Conservation (phyloP, 2,888 invertebrate species). For the Lottia gigantea region DNA sequence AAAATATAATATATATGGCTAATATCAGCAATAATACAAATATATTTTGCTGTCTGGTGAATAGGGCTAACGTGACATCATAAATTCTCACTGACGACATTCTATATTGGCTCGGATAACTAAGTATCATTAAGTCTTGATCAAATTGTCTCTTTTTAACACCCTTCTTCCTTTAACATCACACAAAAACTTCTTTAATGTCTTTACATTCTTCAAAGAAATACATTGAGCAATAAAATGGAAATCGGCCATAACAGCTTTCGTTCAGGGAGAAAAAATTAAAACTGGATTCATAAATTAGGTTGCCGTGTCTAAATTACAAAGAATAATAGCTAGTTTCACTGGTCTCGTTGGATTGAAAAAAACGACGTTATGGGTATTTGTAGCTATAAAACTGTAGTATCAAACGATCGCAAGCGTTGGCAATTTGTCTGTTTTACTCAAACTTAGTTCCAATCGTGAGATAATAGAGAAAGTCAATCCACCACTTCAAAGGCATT, state of each 20-base stretch:
- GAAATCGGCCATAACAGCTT: slow-evolving; percentile 7
- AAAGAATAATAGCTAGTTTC: not conserved
- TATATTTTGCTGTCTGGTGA: no score
- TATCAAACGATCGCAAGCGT: slow-evolving; percentile 8
- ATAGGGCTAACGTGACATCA: no score
- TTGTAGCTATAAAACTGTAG: slow-evolving; percentile 9
- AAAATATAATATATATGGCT: no score
- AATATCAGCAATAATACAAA: no score
- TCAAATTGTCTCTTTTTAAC: slow-evolving; percentile 1
- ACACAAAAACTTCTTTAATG: not conserved
- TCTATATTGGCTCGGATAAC: no score
- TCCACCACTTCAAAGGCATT: slow-evolving; percentile 7
- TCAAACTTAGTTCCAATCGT: slow-evolving; percentile 5
- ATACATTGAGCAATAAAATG: slow-evolving; percentile 7
- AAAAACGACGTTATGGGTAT: slow-evolving; percentile 11
- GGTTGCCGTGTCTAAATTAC: slow-evolving; percentile 10
- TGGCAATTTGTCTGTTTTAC: slow-evolving; percentile 7
- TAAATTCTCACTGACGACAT: no score
- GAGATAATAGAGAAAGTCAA: slow-evolving; percentile 6
- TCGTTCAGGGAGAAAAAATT: not conserved
- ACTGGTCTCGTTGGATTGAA: not conserved
- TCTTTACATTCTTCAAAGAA: not conserved
- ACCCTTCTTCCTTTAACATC: not conserved
- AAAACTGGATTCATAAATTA: slow-evolving; percentile 3
- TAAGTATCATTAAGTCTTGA: no score